Evolutionary conservation across 2,797 vertebrate species (phyloP), one percentile per base, ranked within the genome.

Genomic region (Leptodactylus fallax): DNA sequence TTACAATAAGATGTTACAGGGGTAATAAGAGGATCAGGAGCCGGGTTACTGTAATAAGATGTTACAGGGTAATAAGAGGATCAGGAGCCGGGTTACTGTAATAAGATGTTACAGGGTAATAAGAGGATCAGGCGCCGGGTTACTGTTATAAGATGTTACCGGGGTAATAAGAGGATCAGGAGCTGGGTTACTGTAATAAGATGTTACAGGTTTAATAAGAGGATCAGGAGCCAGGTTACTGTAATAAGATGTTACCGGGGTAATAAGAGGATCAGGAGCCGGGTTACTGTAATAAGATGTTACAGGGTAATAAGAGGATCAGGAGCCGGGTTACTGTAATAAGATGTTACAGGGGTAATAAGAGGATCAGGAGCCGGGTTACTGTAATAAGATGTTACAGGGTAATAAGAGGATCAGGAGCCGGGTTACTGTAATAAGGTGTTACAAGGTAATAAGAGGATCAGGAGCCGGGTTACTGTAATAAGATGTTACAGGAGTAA

Each of bases 141-240:
- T 36, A 36, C 36, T 36, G 36, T 36, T 2, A 36, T 36, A 36
- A 36, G 36, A 77, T 56, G 61, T 69, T 79, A 67, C 49, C 79
- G 76, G 76, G 76, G 60, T 69, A 79, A 86, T 79, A 79, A 86
- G 60, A 77, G 58, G 23, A 56, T 85, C 71, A 78, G 84, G 84
- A 53, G 74, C 45, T 16, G 61, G 58, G 74, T 79, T 79, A 79
- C 74, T 78, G 60, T 76, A 85, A 78, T 85, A 79, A 78, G 45
- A 65, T 21, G 49, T 78, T 79, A 85, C 36, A 36, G 36, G 36
- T 1, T n/a, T 36, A 60, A 19, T 45, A 76, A 81, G 55, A 71
- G 67, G 51, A 16, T 87, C 60, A 78, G 72, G 25, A 49, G 72
- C 25, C 17, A 25, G 60, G 72, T 77, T 55, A 77, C 58, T 83